Evolutionary conservation across 2,113 vertebrate genomes (phyloP), one percentile per base, ranked within the genome.

Genomic region (Morone chrysops): DNA sequence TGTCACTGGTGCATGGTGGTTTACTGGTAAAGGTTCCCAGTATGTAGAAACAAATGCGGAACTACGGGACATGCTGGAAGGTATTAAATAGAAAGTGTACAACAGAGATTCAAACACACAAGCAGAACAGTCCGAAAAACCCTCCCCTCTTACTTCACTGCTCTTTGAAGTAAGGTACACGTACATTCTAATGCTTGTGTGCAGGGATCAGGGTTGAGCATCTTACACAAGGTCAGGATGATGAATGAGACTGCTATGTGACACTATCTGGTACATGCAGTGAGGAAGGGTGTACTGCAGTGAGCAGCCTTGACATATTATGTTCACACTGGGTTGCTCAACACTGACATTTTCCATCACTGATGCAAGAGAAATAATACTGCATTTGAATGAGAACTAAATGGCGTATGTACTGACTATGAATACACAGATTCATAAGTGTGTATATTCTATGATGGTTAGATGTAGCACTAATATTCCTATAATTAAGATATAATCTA

Each of bases 241-340:
- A 90, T 81, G 79, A 83, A 90, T 83, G 75, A 77, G 25, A 68
- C 8, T 61, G 79, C 65, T 75, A 57, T 68, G 47, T 90, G 89
- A 89, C 75, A 86, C 50, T 70, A 78, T 25, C 40, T 68, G n/a
- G 20, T 70, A 63, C 22, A 77, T 45, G 57, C 48, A 22, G 20
- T 40, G 45, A 70, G 12, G 45, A 84, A 79, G 57, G 86, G 51
- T 66, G 43, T 12, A 6, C 43, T 68, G 54, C 75, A 70, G 13
- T 75, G 75, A 74, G 68, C 45, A 6, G 56, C 48, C 63, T 40
- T 71, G 25, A 53, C 66, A 48, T 70, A 70, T 78, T 63, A 80
- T 31, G 40, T 53, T 75, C 70, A 53, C 78, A 53, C 36, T 16
- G 36, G 60, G 38, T 18, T 57, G 69, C 25, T 87, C 62, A 70